phyloP scores from a whole-genome alignment of 2,797 vertebrate species.

The Telmatherina bonti region DNA sequence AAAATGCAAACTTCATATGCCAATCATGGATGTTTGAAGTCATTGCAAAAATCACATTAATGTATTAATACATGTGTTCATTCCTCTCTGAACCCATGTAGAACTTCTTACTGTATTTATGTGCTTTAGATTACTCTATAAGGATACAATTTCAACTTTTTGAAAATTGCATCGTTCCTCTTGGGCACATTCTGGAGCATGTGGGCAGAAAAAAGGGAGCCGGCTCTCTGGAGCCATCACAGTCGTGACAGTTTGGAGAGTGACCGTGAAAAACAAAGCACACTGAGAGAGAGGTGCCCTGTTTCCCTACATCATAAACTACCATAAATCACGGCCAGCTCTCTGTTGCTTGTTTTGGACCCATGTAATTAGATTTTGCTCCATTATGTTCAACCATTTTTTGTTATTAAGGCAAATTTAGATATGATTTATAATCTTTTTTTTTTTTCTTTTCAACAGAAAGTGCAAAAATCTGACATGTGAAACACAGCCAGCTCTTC shows the following conservation, averaged over 20 bases:
- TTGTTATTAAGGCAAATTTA: neutral
- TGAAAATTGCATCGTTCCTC: slow-evolving; percentile 52
- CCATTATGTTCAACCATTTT: neutral
- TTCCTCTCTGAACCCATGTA: neutral
- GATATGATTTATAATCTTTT: slow-evolving; percentile 5
- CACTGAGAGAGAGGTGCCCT: slow-evolving; percentile 5
- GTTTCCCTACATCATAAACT: neutral
- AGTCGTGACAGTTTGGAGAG: slow-evolving; percentile 43
- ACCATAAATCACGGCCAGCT: neutral
- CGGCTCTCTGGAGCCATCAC: slow-evolving; percentile 44
- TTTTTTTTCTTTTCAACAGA: neutral
- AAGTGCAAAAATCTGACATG: slow-evolving; percentile 21
- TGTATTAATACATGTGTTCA: neutral
- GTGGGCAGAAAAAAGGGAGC: slow-evolving; percentile 54
- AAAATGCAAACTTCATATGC: neutral
- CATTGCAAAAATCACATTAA: neutral
- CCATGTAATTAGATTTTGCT: neutral
- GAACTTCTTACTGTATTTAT: neutral
- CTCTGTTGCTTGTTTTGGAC: neutral
- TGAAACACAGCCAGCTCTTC: slow-evolving; percentile 9
- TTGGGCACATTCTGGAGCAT: slow-evolving; percentile 32
- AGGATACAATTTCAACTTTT: slow-evolving; percentile 19
- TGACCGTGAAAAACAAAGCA: slow-evolving; percentile 26
- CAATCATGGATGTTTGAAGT: neutral
- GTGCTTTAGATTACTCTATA: slow-evolving; percentile 13